phyloP scores from a whole-genome alignment of 2,888 invertebrate species.

The Calameuta filiformis region DNA sequence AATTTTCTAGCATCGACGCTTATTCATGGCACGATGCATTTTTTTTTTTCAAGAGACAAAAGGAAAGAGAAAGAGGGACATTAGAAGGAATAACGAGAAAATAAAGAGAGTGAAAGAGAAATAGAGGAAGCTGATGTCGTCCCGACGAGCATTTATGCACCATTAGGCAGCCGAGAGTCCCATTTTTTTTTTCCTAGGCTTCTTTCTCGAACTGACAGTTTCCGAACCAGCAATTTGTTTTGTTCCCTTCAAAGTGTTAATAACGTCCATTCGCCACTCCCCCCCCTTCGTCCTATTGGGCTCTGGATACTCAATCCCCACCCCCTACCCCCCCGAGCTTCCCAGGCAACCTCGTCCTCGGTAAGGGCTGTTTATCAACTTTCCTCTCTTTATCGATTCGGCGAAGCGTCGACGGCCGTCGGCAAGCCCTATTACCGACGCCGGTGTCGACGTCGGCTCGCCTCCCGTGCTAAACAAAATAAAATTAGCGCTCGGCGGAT shows the following conservation, averaged over 20 bases:
- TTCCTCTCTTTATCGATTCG: constrained; percentile 18
- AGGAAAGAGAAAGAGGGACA: not conserved
- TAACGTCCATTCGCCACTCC: constrained; percentile 23
- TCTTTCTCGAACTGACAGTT: not conserved
- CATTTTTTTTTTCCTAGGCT: not conserved
- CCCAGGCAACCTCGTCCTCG: not conserved
- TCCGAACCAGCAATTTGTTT: constrained; percentile 29
- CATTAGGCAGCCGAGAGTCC: not conserved
- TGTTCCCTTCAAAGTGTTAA: constrained; percentile 32
- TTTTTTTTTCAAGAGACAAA: constrained; percentile 11
- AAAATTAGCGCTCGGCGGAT: constrained; percentile 52
- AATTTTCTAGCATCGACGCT: not conserved
- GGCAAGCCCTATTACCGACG: constrained; percentile 30
- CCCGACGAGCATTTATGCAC: not conserved
- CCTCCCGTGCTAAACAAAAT: constrained; percentile 39
- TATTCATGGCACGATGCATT: not conserved
- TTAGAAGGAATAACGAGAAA: not conserved
- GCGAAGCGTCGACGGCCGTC: constrained; percentile 17
- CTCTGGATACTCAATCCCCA: constrained; percentile 7
- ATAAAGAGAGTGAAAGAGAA: constrained; percentile 7
- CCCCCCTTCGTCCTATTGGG: not conserved
- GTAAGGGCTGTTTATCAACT: constrained; percentile 29
- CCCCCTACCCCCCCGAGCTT: not conserved
- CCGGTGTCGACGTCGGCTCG: constrained; percentile 18
- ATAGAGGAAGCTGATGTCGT: constrained; percentile 15